phyloP scores from a whole-genome alignment of 2,797 vertebrate species.

The Morelia viridis region DNA sequence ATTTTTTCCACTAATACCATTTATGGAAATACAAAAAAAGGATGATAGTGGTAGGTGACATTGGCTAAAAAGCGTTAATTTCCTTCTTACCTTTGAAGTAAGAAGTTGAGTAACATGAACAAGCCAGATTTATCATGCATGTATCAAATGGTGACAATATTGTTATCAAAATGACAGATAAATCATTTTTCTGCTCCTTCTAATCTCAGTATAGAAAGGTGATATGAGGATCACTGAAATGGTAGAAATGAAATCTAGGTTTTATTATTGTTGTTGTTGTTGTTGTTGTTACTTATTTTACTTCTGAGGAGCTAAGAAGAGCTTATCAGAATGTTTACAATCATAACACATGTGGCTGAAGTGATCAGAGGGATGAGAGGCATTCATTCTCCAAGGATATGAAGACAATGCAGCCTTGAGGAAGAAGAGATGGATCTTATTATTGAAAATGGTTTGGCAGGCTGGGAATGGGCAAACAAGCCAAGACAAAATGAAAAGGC shows the following conservation, averaged over 20 bases:
- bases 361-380: constrained; percentile 70
- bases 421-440: constrained; percentile 62
- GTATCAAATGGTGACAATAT: constrained; percentile 69
- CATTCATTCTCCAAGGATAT: constrained; percentile 70
- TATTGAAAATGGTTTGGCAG: constrained; percentile 66
- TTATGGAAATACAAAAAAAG: too few relatives aligned
- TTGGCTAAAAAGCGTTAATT: constrained; percentile 16
- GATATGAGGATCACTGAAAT: constrained; percentile 56
- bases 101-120: constrained; percentile 62
- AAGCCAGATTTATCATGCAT: constrained; percentile 70
- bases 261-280: background rate
- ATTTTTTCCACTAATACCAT: too few relatives aligned
- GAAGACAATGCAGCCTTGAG: constrained; percentile 67
- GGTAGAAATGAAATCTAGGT: background rate
- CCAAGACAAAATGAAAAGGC: constrained; percentile 47
- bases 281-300: constrained; percentile 63
- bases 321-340: constrained; percentile 70
- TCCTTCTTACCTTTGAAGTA: constrained; percentile 45
- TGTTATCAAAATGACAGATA: constrained; percentile 61
- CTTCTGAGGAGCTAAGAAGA: constrained; percentile 66
- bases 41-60: background rate
- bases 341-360: constrained; percentile 62
- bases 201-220: constrained; percentile 65
- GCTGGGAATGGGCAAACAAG: constrained; percentile 64
- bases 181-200: constrained; percentile 50